These are phyloP conservation scores for Onthophagus sagittarius DNA, from an alignment of 2,888 invertebrate species.

Conservation along the genomic window DNA sequence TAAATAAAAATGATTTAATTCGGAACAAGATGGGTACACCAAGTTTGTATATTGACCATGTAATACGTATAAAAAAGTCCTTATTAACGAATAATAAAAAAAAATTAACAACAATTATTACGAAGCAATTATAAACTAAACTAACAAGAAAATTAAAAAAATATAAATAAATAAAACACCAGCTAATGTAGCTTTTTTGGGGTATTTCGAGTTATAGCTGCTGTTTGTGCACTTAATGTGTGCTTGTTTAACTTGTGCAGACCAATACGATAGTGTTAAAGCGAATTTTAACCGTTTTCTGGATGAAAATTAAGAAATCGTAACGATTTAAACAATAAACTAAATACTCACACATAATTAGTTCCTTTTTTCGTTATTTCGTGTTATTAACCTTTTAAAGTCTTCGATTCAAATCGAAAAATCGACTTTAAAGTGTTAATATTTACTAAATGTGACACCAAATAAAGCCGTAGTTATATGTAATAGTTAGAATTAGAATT, in stretches of 20 bases:
- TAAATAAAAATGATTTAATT: neutral
- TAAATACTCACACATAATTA: neutral
- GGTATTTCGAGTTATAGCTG: slow-evolving; percentile 30
- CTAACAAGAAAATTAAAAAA: neutral
- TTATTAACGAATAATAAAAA: slow-evolving; percentile 4
- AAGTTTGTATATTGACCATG: slow-evolving; percentile 20
- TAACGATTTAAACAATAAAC: neutral
- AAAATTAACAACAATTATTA: too few species aligned
- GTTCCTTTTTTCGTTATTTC: neutral
- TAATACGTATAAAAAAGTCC: slow-evolving; percentile 29
- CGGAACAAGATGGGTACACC: slow-evolving; percentile 8
- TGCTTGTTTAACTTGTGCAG: slow-evolving; percentile 31
- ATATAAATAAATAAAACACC: slow-evolving; percentile 26
- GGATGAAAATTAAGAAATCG: too few species aligned
- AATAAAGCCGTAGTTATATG: neutral
- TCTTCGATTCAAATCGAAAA: too few species aligned
- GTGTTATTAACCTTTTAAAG: too few species aligned
- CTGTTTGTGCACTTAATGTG: slow-evolving; percentile 30
- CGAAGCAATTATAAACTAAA: too few species aligned
- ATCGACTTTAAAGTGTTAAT: neutral
- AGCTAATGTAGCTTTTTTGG: slow-evolving; percentile 23
- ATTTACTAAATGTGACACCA: neutral
- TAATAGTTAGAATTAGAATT: neutral
- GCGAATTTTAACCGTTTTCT: too few species aligned
- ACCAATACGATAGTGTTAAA: slow-evolving; percentile 25